Percentiles rank a stretch among this genome's conserved stretches.
Evolutionary conservation across 2,797 vertebrate species (phyloP).

Genomic region (Coregonus sp.): DNA sequence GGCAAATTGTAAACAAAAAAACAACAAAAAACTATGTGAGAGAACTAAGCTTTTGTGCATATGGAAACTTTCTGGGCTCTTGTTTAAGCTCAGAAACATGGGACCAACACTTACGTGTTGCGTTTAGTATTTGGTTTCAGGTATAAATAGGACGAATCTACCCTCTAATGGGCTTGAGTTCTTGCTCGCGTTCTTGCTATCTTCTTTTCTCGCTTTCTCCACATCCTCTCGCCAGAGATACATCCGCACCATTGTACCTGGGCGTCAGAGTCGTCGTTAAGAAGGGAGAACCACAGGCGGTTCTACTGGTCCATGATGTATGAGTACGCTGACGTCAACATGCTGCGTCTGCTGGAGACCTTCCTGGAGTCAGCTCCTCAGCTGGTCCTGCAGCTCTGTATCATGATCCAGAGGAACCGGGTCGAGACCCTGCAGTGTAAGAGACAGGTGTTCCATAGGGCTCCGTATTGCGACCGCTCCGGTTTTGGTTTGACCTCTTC

Average conservation of each 20-base stretch:
- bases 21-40: too few species aligned
- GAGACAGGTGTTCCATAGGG: conserved; percentile 56
- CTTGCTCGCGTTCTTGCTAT: background rate
- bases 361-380: conserved; percentile 98
- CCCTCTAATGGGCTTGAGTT: too few species aligned
- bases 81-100: too few species aligned
- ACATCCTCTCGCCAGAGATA: conserved; percentile 80
- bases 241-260: conserved; percentile 98
- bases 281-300: conserved; percentile 96
- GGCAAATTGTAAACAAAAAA: too few species aligned
- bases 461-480: conserved; percentile 41
- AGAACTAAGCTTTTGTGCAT: too few species aligned
- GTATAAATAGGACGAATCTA: background rate
- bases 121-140: too few species aligned
- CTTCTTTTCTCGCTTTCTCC: background rate
- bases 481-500: conserved; percentile 25
- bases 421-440: conserved; percentile 97
- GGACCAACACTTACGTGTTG: too few species aligned
- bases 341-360: conserved; percentile 96
- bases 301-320: conserved; percentile 99
- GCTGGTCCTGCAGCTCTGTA: conserved; percentile 99
- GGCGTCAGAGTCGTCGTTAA: conserved; percentile 95
- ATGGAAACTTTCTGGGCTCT: too few species aligned
- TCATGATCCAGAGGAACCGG: conserved; percentile 98
- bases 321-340: conserved; percentile 98